Conservation (phyloP, 1,140 invertebrate species). For the Hirudo medicinalis region DNA sequence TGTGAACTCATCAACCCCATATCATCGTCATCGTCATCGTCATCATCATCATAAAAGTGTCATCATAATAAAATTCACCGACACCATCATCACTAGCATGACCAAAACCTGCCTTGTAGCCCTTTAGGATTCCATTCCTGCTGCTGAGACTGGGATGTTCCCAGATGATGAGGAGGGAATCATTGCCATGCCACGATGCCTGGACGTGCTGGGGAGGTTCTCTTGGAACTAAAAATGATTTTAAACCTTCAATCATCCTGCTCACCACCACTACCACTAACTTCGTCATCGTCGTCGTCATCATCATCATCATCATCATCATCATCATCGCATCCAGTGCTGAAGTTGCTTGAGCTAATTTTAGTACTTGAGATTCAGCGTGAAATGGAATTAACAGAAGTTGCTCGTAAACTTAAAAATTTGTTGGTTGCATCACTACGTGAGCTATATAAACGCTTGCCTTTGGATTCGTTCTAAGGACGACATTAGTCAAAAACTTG, state of each 20-base stretch:
- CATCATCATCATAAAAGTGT: no score
- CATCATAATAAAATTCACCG: no score
- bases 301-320: slow-evolving; percentile 7
- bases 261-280: not conserved
- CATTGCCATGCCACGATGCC: not conserved
- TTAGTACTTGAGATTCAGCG: no score
- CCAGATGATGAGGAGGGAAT: slow-evolving; percentile 11
- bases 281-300: not conserved
- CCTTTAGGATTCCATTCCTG: not conserved
- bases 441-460: not conserved
- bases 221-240: not conserved
- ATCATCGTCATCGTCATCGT: no score
- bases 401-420: no score
- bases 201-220: not conserved
- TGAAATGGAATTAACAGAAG: no score
- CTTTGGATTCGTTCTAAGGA: not conserved
- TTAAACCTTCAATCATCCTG: not conserved
- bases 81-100: no score
- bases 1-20: no score
- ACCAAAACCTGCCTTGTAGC: not conserved
- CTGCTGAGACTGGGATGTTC: not conserved
- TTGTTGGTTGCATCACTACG: not conserved
- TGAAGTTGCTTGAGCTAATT: no score
- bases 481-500: not conserved
- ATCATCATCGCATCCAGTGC: not conserved